Base-by-base conservation (phyloP, 1,140 invertebrate genomes). In the Berghia stephanieae region DNA sequence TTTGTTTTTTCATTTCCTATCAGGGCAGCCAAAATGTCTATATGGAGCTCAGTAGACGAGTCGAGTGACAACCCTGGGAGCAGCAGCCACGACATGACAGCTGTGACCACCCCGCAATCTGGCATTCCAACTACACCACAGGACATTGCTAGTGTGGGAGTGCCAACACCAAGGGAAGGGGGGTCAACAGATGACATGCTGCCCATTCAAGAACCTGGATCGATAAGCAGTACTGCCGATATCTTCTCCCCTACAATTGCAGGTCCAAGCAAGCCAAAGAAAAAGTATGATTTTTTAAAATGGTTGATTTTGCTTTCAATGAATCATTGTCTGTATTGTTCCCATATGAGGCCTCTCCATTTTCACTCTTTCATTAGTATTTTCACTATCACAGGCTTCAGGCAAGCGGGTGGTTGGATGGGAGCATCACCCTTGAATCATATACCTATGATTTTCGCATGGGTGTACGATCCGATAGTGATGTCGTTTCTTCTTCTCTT, bases 181-280 rank as follows among this genome's bases (percentile, higher is more conserved):
- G 55, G 78, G 1, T 79, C 77, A 76, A 83, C 85, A 27, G 81
- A 46, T 27, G 81, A 80, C 8, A 82, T 82, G 36, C n/a, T n/a
- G n/a, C 69, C 78, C 43, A 79, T 83, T 34, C 69, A 80, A 24
- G 84, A 83, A 31, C 83, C 84, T 8, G 79, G 78, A 40, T 86
- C 86, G 31, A 79, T 84, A 16, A 75, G 81, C 21, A 83, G 75
- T 16, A 78, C 82, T 16, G 84, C 83, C 44, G 81, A 85, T 46
- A 82, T 85, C 75, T 85, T 82, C 31, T 83, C 85, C n/a, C 82
- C 83, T 34, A 83, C 85, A 13, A 70, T 80, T 24, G 72, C 80
- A 24, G 75, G 76, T 4, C 81, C 82, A n/a, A 84, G 82, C 73
- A 83, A 83, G 79, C 57, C 82, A 13, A 87, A 86, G 80, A 86